Conservation (phyloP, 1,140 invertebrate genomes). For the Drosophila truncata region DNA sequence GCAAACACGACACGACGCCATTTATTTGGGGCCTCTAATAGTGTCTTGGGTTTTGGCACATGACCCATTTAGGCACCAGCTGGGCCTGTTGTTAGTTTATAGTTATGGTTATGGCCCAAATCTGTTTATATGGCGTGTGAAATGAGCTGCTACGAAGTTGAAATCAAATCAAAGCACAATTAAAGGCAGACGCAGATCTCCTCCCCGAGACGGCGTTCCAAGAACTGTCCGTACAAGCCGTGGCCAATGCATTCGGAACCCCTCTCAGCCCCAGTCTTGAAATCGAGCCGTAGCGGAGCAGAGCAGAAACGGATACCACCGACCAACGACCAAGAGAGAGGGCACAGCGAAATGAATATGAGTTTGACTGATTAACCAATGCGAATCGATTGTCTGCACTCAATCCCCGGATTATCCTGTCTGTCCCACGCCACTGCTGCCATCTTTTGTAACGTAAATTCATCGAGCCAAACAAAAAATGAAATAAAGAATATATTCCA, state of each 20-base stretch:
- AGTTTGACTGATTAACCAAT: constrained; percentile 79
- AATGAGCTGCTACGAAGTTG: constrained; percentile 18
- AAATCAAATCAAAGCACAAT: constrained; percentile 30
- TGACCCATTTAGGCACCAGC: constrained; percentile 57
- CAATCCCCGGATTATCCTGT: constrained; percentile 55
- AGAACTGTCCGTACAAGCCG: constrained; percentile 37
- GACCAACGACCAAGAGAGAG: constrained; percentile 3
- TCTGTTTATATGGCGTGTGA: constrained; percentile 37
- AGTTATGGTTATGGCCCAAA: constrained; percentile 21
- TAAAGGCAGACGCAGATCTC: constrained; percentile 23
- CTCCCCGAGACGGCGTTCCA: constrained; percentile 2
- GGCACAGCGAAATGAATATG: constrained; percentile 50
- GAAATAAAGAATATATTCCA: constrained; percentile 40
- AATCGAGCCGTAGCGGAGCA: neutral
- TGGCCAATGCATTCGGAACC: constrained; percentile 53
- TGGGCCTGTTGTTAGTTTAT: constrained; percentile 18
- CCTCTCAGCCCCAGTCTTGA: constrained; percentile 31
- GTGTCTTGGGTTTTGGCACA: constrained; percentile 44
- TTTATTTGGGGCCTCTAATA: constrained; percentile 6
- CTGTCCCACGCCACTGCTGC: constrained; percentile 22
- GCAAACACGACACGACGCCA: constrained; percentile 32
- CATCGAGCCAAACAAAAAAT: constrained; percentile 19
- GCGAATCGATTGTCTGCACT: constrained; percentile 79
- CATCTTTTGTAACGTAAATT: constrained; percentile 56
- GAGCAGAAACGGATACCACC: constrained; percentile 2